phyloP scores from a whole-genome alignment of 2,888 invertebrate species.

The Achlya flavicornis region DNA sequence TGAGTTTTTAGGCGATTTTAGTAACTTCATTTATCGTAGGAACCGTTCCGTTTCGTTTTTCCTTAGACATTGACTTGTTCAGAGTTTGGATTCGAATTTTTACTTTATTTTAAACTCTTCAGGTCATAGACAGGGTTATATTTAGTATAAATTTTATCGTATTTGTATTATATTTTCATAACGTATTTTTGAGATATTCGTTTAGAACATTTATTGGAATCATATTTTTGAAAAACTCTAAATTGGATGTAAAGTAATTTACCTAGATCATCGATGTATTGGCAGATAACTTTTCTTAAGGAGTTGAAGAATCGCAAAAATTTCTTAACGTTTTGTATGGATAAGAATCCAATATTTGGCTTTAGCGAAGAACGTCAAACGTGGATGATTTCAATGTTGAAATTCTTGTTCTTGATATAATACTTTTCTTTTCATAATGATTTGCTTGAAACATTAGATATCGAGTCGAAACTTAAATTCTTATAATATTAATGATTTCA shows the following conservation, averaged over 20 bases:
- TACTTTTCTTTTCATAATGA: slow-evolving; percentile 31
- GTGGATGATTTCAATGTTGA: slow-evolving; percentile 32
- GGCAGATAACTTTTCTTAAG: slow-evolving; percentile 53
- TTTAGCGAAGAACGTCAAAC: slow-evolving; percentile 35
- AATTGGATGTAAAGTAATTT: slow-evolving; percentile 74
- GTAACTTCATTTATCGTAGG: slow-evolving; percentile 22
- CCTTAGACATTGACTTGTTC: slow-evolving; percentile 73
- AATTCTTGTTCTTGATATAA: slow-evolving; percentile 22
- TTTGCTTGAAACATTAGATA: slow-evolving; percentile 40
- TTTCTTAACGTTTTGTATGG: slow-evolving; percentile 37
- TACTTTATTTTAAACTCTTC: slow-evolving; percentile 78
- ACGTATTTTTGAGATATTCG: slow-evolving; percentile 82
- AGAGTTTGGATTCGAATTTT: slow-evolving; percentile 73
- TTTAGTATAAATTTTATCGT: slow-evolving; percentile 84
- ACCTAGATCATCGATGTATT: slow-evolving; percentile 71
- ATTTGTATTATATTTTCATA: slow-evolving; percentile 84
- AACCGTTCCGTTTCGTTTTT: slow-evolving; percentile 37
- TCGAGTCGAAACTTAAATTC: slow-evolving; percentile 55
- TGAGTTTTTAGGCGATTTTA: slow-evolving; percentile 24
- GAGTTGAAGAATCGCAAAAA: slow-evolving; percentile 29
- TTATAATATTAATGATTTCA: slow-evolving; percentile 51
- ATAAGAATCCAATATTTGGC: slow-evolving; percentile 35
- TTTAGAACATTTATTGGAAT: slow-evolving; percentile 81
- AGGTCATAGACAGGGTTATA: slow-evolving; percentile 85
- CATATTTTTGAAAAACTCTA: slow-evolving; percentile 82